Percentiles rank a stretch among this genome's conserved stretches.
Evolutionary conservation across 2,113 vertebrate genomes (phyloP).

Genomic region (Daphoenositta chrysoptera): DNA sequence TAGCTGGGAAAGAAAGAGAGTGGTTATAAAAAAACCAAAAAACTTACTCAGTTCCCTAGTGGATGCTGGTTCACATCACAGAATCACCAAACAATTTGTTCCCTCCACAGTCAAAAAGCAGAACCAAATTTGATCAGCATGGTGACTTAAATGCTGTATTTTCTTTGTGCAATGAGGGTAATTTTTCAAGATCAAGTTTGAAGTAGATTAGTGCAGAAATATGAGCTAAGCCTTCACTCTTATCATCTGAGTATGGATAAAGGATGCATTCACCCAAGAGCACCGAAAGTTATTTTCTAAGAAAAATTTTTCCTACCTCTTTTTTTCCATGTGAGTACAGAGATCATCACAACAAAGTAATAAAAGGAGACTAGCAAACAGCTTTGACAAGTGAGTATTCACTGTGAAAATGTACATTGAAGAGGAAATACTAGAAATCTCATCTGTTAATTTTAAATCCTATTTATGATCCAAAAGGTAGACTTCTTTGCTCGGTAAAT

Average conservation of each 20-base stretch:
- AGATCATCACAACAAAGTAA: background rate
- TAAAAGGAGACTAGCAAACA: background rate
- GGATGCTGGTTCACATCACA: conserved; percentile 25
- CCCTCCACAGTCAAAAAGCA: conserved; percentile 51
- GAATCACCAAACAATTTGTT: conserved; percentile 51
- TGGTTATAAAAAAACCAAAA: background rate
- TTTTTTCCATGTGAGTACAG: background rate
- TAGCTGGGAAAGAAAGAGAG: background rate
- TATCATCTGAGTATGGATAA: conserved; percentile 61
- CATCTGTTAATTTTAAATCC: conserved; percentile 38
- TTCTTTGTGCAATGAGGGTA: conserved; percentile 59
- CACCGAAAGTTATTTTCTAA: conserved; percentile 57
- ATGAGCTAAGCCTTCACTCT: conserved; percentile 61
- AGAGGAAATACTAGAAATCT: background rate
- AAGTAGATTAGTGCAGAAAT: conserved; percentile 67
- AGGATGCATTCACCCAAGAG: conserved; percentile 57
- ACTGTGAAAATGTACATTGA: background rate
- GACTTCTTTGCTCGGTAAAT: background rate
- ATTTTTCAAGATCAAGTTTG: conserved; percentile 70
- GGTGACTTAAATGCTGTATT: conserved; percentile 59
- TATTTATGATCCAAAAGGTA: background rate
- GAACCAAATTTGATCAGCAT: conserved; percentile 61
- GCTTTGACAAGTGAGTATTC: conserved; percentile 2
- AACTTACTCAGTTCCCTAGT: conserved; percentile 39
- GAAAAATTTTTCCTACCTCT: background rate